Base-by-base conservation (phyloP, 1,140 invertebrate species). In the Macrotrachela quadricornifera region DNA sequence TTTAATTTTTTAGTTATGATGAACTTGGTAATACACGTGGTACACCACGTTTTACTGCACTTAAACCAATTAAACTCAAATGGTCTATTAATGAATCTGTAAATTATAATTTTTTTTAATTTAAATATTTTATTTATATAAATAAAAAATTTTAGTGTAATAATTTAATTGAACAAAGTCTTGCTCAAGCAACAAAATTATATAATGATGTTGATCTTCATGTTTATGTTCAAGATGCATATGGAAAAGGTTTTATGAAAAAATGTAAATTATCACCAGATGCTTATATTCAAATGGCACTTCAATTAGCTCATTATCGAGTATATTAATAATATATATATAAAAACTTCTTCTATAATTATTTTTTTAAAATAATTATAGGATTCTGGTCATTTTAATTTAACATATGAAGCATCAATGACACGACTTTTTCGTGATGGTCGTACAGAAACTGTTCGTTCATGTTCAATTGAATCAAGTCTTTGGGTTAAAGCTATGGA, bases 341-440 rank as follows among this genome's bases (percentile, higher is more conserved):
- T 4, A 2, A 4, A 8, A 30, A 30, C 8, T 4, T 30, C 8
- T 8, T 30, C 8, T 4, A 8, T 4, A 30, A 8, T 30, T 30
- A 4, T 30, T 30, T 8, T 30, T 30, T 30, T 30, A 30, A 30
- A 30, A 30, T 30, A 4, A 4, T 4, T 30, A 2, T 4, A 30
- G 21, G 81, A 88, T 68, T 80, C 83, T 57, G 79, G 81, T 6
- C 83, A 82, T 60, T 95, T 96, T 69, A 83, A 80, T 66, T 71
- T 96, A 43, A 96, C 91, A 0, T 97, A 96, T 65, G 91, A 97
- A 72, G 90, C 92, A 0, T 92, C 87, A 11, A 96, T 96, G 90
- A 96, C 91, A 0, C 76, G 91, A 57, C 71, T 96, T 30, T 97
- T 80, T 73, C 77, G 85, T 54, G 91, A 97, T 75, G 91, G 91